Percentiles rank a stretch among this genome's conserved stretches.
These are phyloP conservation scores for Chalcosyrphus nemorum DNA, from an alignment of 2,888 invertebrate genomes.

Conservation along the genomic window DNA sequence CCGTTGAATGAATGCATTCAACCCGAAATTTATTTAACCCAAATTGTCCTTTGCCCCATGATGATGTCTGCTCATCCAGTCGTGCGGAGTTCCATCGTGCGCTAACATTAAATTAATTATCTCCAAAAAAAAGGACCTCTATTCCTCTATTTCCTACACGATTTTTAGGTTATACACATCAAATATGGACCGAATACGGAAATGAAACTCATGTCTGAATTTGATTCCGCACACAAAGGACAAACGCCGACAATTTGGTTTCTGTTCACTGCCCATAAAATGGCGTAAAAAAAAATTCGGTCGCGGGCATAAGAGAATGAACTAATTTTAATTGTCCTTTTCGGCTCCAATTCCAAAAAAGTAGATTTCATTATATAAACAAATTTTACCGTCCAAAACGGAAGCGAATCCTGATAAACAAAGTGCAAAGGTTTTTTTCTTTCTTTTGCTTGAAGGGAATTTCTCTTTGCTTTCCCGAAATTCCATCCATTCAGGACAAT, in stretches of 20 bases:
- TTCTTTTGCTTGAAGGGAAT: background rate
- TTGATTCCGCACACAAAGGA: background rate
- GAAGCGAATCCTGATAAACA: slow-evolving; percentile 46
- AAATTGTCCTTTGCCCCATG: background rate
- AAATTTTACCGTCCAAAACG: slow-evolving; percentile 27
- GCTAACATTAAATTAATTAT: slow-evolving; percentile 8
- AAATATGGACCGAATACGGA: background rate
- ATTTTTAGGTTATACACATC: background rate
- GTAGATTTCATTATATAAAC: slow-evolving; percentile 1
- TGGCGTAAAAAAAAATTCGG: slow-evolving; percentile 10
- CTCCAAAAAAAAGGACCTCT: background rate
- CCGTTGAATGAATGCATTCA: background rate
- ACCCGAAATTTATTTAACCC: background rate
- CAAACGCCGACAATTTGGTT: background rate
- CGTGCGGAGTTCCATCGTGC: background rate
- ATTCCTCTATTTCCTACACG: background rate
- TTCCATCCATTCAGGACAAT: slow-evolving; percentile 58
- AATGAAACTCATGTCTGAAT: slow-evolving; percentile 1
- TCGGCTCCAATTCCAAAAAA: background rate
- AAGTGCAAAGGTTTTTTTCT: background rate
- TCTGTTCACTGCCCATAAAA: slow-evolving; percentile 5
- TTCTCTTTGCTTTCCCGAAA: slow-evolving; percentile 36
- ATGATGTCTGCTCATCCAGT: background rate
- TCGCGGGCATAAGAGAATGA: background rate
- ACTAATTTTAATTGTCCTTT: slow-evolving; percentile 26